Conservation (phyloP, 2,888 invertebrate species). For the Bibio marci region DNA sequence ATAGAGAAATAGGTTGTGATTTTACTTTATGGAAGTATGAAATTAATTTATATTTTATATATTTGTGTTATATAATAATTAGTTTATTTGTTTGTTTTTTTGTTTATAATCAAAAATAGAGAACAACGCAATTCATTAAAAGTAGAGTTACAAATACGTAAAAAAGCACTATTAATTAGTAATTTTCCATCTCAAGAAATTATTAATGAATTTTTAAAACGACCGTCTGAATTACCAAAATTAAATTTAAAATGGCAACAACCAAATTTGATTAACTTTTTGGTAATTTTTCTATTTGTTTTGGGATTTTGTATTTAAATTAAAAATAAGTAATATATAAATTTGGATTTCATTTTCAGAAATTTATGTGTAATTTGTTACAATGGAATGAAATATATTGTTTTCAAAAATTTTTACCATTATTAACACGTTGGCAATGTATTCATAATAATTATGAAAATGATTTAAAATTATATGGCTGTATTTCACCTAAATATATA, state of each 20-base stretch:
- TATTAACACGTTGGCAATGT: constrained; percentile 62
- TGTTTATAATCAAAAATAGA: constrained; percentile 25
- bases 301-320: no score
- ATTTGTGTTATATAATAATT: background rate
- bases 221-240: constrained; percentile 33
- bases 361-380: constrained; percentile 44
- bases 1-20: constrained; percentile 41
- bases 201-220: constrained; percentile 51
- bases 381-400: constrained; percentile 62
- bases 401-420: constrained; percentile 58
- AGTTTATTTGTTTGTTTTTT: background rate
- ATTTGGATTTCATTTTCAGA: constrained; percentile 36
- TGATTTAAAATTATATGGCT: constrained; percentile 10
- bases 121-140: constrained; percentile 43
- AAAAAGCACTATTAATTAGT: constrained; percentile 42
- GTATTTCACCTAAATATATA: constrained; percentile 34
- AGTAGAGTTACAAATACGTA: constrained; percentile 49
- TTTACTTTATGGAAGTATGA: constrained; percentile 40
- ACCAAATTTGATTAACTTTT: constrained; percentile 51
- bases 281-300: no score
- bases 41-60: background rate
- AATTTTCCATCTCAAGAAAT: constrained; percentile 56
- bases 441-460: constrained; percentile 30
- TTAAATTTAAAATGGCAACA: constrained; percentile 41
- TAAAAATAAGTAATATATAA: no score